Conservation (phyloP, 2,888 invertebrate species). For the Halictus quadricinctus region DNA sequence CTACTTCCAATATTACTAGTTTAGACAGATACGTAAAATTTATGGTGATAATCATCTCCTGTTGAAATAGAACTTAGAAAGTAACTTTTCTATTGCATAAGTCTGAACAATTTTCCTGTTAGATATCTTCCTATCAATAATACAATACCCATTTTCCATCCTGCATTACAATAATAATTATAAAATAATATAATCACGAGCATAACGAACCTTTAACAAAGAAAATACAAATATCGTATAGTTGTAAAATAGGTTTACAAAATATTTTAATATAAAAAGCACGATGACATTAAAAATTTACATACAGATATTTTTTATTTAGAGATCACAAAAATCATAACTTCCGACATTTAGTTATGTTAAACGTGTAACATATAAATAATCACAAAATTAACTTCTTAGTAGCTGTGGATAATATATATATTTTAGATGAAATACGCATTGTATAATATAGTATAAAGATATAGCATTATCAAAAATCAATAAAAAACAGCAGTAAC, state of each 20-base stretch:
- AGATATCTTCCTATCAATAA: constrained; percentile 20
- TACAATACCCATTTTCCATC: constrained; percentile 12
- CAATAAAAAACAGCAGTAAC: constrained; percentile 18
- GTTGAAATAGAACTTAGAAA: constrained; percentile 48
- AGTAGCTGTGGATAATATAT: constrained; percentile 31
- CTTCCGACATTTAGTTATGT: constrained; percentile 22
- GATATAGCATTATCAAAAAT: constrained; percentile 20
- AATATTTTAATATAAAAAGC: not conserved
- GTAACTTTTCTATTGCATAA: constrained; percentile 19
- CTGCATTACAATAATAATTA: constrained; percentile 17
- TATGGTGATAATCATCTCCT: constrained; percentile 5
- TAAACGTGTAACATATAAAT: constrained; percentile 30
- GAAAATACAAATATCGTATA: constrained; percentile 16
- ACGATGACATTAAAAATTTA: constrained; percentile 20
- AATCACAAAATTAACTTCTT: constrained; percentile 43
- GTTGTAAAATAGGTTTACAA: not conserved
- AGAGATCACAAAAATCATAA: constrained; percentile 29
- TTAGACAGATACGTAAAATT: constrained; percentile 49
- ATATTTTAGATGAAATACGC: constrained; percentile 24
- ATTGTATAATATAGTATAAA: constrained; percentile 26
- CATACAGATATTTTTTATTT: constrained; percentile 23
- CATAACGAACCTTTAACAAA: not conserved
- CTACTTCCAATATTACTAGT: constrained; percentile 67
- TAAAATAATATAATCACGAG: not conserved
- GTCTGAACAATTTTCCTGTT: constrained; percentile 3